Evolutionary conservation across 2,888 invertebrate species (phyloP).

Genomic region (Electrophaes corylata): DNA sequence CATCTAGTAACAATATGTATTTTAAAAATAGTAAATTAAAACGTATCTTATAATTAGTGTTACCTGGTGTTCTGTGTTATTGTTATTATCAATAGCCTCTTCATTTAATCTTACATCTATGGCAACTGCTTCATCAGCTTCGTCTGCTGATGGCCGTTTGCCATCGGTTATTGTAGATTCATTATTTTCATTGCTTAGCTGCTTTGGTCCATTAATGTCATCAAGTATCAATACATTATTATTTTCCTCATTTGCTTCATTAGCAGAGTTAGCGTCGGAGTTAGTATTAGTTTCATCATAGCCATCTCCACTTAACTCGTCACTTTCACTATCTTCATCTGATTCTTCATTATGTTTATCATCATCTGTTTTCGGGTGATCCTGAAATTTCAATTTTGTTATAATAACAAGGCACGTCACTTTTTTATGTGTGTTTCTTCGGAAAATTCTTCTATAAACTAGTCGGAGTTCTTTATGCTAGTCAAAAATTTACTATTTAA

Average conservation of each 20-base stretch:
- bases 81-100: neutral
- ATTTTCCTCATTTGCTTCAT: neutral
- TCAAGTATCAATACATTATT: neutral
- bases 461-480: too few relatives aligned
- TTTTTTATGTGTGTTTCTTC: neutral
- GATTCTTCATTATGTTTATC: neutral
- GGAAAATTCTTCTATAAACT: too few relatives aligned
- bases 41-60: too few relatives aligned
- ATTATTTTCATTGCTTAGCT: neutral
- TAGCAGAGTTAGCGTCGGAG: neutral
- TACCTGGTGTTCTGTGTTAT: neutral
- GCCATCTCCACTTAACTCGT: neutral
- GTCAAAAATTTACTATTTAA: too few relatives aligned
- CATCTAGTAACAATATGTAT: neutral
- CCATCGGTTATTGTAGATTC: neutral
- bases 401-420: neutral
- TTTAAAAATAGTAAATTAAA: neutral
- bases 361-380: neutral
- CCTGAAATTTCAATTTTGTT: conserved; percentile 4
- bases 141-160: neutral
- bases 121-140: neutral
- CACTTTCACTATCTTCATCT: neutral
- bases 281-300: neutral
- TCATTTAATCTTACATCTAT: neutral
- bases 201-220: neutral